These are phyloP conservation scores for Hylaeus volcanicus DNA, from an alignment of 1,140 invertebrate species.

Conservation along the genomic window DNA sequence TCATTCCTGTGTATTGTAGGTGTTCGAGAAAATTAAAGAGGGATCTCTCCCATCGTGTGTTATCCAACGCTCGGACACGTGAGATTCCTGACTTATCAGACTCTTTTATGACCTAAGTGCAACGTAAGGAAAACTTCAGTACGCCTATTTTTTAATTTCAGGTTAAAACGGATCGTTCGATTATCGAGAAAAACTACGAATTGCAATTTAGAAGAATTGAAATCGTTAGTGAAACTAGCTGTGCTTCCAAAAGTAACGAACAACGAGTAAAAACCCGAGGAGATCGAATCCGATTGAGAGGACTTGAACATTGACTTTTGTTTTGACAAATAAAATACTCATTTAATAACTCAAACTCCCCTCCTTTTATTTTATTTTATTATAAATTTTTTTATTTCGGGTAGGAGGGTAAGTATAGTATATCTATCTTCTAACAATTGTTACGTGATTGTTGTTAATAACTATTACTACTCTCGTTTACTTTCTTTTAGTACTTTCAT, in stretches of 20 bases:
- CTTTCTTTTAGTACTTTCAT: too few relatives aligned
- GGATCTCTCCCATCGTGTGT: constrained; percentile 34
- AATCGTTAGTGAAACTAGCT: constrained; percentile 41
- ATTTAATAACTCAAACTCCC: neutral
- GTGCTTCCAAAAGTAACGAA: constrained; percentile 1
- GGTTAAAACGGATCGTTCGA: constrained; percentile 42
- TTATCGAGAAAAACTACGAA: neutral
- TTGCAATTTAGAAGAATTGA: constrained; percentile 52
- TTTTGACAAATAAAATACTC: neutral
- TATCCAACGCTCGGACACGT: neutral
- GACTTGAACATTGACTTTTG: too few relatives aligned
- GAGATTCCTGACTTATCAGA: neutral
- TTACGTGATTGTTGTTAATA: too few relatives aligned
- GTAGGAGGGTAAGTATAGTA: too few relatives aligned
- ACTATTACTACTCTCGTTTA: too few relatives aligned
- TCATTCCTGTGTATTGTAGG: constrained; percentile 16
- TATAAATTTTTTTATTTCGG: too few relatives aligned
- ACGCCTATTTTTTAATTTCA: constrained; percentile 35
- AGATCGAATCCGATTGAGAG: neutral
- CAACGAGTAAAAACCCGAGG: neutral
- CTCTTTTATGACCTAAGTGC: neutral
- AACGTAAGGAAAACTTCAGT: too few relatives aligned
- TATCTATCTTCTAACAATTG: too few relatives aligned
- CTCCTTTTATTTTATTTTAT: too few relatives aligned
- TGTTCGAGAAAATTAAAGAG: constrained; percentile 50